Evolutionary conservation across 2,113 vertebrate genomes (phyloP), one percentile per base, ranked within the genome.

Genomic region (Varanus salvator): DNA sequence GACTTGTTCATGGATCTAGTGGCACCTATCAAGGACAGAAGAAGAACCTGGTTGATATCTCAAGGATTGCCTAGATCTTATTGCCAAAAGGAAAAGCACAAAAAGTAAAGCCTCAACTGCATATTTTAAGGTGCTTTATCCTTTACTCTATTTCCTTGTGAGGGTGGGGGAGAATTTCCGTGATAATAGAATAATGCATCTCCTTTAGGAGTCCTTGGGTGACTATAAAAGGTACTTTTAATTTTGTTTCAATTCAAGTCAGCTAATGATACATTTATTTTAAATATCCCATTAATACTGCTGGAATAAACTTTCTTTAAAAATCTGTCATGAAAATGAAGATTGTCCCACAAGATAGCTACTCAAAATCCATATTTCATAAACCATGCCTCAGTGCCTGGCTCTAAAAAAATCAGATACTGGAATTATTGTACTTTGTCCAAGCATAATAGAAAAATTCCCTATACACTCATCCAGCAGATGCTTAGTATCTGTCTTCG

Each of bases 401-500:
- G 2, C 76, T 69, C 71, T 14, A 52, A 87, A 71, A 76, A 80
- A 57, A 34, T n/a, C 84, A 64, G 57, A 64, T 87, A 31, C 27
- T 23, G 3, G 14, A 71, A 44, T 66, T 87, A 68, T 68, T 87
- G 38, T 68, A 87, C 57, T 38, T 54, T 54, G 48, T 69, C 15
- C 72, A 87, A 48, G 57, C 14, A 54, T 29, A 66, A 81, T 34
- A 21, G 23, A 15, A 29, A 85, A 85, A 78, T 38, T 54, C 64
- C 48, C 74, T 27, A 27, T 29, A 77, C 3, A 11, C 9, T 74
- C 27, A 80, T n/a, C 77, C 75, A 87, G 15, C 77, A 76, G 71
- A 83, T 52, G 88, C 75, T 87, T 86, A 44, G 66, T 78, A 92
- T 94, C 1, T 86, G 93, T 92, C 81, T 93, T 95, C 77, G 87